Evolutionary conservation across 2,888 invertebrate genomes (phyloP), one percentile per base, ranked within the genome.

Genomic region (Metacarcinus magister): DNA sequence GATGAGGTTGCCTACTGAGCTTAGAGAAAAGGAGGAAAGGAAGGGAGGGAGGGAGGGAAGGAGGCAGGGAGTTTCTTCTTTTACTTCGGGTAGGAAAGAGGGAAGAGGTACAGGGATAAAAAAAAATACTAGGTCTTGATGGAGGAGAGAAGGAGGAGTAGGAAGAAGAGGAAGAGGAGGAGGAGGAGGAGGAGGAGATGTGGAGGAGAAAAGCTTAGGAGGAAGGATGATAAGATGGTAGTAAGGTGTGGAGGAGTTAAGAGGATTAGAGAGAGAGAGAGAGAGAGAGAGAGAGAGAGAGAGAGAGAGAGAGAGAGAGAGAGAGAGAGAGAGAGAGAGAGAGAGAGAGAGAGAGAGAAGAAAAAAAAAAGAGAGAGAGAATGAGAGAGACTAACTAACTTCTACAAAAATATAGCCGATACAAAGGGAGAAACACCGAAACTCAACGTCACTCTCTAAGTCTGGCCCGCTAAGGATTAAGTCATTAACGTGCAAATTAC

Each of bases 291-390:
- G 82, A 82, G 82, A 32, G 82, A 82, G 82, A 82, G 82, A 32
- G 82, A 82, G 82, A 82, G 82, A 82, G 82, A 82, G 82, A 82
- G 82, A 82, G 82, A 82, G 82, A 82, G 82, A 82, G 82, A 82
- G 82, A 82, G 82, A 82, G 82, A 82, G 82, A 82, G 82, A 82
- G 82, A 82, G 82, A 82, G 82, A 82, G 82, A 82, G 82, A 82
- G 82, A 28, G 82, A n/a, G 28, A 32, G 82, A 28, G 82, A n/a
- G 28, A 82, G 28, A 82, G 28, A 82, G 82, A 82, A 28, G 28
- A 28, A 82, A 28, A 82, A 28, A 82, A 32, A 82, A 8, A 82
- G 82, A 82, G 82, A 82, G 82, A 82, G 82, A 82, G 32, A 82
- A 32, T 4, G 16, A 67, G 16, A 67, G 16, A 23, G 16, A 10